These are phyloP conservation scores for Theocolax elegans DNA, from an alignment of 1,140 invertebrate genomes.

Conservation along the genomic window DNA sequence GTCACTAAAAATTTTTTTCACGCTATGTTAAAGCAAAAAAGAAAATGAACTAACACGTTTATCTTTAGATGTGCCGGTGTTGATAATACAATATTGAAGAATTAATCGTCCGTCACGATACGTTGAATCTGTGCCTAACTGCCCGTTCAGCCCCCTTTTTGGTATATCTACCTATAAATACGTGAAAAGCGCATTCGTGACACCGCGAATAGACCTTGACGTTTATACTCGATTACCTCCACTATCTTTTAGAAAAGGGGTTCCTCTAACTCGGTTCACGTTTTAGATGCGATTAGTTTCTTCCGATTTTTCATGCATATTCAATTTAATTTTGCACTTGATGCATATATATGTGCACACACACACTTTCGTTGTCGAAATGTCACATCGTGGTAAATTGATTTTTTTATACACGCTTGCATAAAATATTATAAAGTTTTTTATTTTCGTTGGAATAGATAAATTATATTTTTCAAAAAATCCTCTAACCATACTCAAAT, in stretches of 20 bases:
- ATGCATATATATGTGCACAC: too few species aligned
- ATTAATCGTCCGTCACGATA: conserved; percentile 57
- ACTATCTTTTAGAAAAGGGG: neutral
- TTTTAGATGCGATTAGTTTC: too few species aligned
- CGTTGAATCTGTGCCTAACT: conserved; percentile 49
- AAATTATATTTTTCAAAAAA: too few species aligned
- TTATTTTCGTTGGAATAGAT: too few species aligned
- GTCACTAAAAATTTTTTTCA: too few species aligned
- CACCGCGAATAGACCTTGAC: conserved; percentile 2
- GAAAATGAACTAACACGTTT: neutral
- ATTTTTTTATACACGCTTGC: too few species aligned
- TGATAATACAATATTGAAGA: conserved; percentile 58
- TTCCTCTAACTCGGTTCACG: neutral
- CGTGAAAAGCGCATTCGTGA: conserved; percentile 38
- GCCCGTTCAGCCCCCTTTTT: conserved; percentile 21
- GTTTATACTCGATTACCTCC: conserved; percentile 11
- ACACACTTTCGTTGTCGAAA: too few species aligned
- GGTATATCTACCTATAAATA: conserved; percentile 47
- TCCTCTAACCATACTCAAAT: too few species aligned
- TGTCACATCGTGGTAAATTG: too few species aligned
- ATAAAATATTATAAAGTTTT: too few species aligned
- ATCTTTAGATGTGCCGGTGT: conserved; percentile 13
- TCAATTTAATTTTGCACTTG: too few species aligned
- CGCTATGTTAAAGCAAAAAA: neutral
- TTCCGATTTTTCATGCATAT: too few species aligned